Percentiles rank a stretch among this genome's conserved stretches.
phyloP scores from a whole-genome alignment of 2,888 invertebrate species.

The Pedicia rivosa region DNA sequence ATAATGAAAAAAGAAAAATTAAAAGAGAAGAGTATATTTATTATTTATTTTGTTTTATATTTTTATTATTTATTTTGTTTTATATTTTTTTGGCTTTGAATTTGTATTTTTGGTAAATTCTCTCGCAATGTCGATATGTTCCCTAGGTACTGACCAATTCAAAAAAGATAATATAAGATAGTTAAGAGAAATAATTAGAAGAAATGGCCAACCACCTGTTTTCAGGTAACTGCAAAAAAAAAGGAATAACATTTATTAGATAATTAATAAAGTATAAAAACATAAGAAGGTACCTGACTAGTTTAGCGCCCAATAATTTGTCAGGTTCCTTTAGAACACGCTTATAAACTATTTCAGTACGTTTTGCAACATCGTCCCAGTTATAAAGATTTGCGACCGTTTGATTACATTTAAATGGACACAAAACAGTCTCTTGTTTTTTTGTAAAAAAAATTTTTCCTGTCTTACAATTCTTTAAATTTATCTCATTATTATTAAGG shows the following conservation, averaged over 20 bases:
- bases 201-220: slow-evolving; percentile 71
- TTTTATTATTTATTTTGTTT: too few relatives aligned
- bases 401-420: slow-evolving; percentile 63
- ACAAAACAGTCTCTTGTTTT: slow-evolving; percentile 38
- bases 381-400: slow-evolving; percentile 71
- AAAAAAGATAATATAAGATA: slow-evolving; percentile 54
- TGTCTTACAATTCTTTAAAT: slow-evolving; percentile 28
- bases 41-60: too few relatives aligned
- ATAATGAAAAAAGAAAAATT: too few relatives aligned
- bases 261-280: slow-evolving; percentile 12
- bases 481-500: slow-evolving; percentile 17
- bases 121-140: slow-evolving; percentile 43
- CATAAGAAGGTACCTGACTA: slow-evolving; percentile 22
- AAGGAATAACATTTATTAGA: slow-evolving; percentile 29
- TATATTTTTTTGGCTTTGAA: background rate
- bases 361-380: slow-evolving; percentile 77
- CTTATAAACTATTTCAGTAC: slow-evolving; percentile 81
- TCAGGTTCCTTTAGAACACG: slow-evolving; percentile 42
- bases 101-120: slow-evolving; percentile 9
- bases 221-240: slow-evolving; percentile 17
- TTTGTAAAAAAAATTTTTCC: slow-evolving; percentile 31
- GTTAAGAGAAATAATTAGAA: slow-evolving; percentile 64
- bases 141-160: slow-evolving; percentile 54
- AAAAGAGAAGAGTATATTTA: too few relatives aligned
- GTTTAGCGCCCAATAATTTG: slow-evolving; percentile 26